Evolutionary conservation across 2,113 vertebrate species (phyloP), one percentile per base, ranked within the genome.

Genomic region (Mobula hypostoma): DNA sequence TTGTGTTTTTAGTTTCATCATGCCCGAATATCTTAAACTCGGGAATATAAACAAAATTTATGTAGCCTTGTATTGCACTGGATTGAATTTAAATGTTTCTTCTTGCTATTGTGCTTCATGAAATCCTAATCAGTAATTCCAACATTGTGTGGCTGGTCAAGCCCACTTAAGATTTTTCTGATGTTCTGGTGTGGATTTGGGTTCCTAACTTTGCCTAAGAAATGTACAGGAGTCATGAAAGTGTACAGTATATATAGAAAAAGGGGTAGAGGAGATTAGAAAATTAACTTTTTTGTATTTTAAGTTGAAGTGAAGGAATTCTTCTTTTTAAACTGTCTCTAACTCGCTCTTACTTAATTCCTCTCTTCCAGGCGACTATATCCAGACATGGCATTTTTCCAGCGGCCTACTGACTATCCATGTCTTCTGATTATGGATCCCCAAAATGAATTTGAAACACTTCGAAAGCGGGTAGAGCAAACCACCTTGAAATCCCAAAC

Each of bases 361-460:
- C 76, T 87, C 0, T 15, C 63, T 68, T 77, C n/a, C 96, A 99
- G 99, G 96, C 97, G 99, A 94, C 95, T 99, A 85, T 99, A 98
- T 94, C 99, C 99, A 0, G 98, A 99, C 95, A 99, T 99, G 97
- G 98, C 98, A 0, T 99, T 99, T 95, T 99, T 99, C 96, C 98
- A 99, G 96, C 97, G 98, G 27, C 97, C 98, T 1, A 99, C 99
- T 0, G 98, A 99, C 0, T 99, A 99, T 95, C 98, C 99, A 0
- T 99, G 98, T 94, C 97, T 98, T 72, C 95, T 99, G 0, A 99
- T 99, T 96, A 95, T 99, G 95, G 98, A 99, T 94, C 98, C 98
- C 0, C 98, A 99, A 95, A 99, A 99, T 0, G 98, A 99, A 78
- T 99, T 98, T 0, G 99, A 99, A 97, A 99, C 99, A 0, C 97